These are phyloP conservation scores for Misgurnus anguillicaudatus DNA, from an alignment of 2,113 vertebrate genomes.

Conservation along the genomic window DNA sequence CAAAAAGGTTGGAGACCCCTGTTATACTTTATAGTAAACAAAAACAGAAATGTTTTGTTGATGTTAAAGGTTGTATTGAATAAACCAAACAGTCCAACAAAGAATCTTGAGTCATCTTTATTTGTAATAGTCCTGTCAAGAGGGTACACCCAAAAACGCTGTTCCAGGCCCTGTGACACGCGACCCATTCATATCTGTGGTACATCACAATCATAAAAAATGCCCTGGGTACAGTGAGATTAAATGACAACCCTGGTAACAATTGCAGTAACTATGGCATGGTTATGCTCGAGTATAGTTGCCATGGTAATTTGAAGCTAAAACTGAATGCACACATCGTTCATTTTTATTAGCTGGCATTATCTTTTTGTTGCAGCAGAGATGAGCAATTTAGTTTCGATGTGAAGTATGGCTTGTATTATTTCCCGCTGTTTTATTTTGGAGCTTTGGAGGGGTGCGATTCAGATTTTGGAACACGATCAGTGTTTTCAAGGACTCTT, in stretches of 20 bases:
- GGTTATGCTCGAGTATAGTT: not conserved
- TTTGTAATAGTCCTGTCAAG: too few relatives aligned
- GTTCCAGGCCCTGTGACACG: too few relatives aligned
- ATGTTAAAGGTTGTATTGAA: too few relatives aligned
- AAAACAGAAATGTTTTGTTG: too few relatives aligned
- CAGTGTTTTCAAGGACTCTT: conserved; percentile 8
- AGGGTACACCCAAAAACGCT: too few relatives aligned
- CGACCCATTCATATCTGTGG: not conserved
- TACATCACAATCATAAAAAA: not conserved
- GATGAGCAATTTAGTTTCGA: not conserved
- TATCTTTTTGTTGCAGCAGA: not conserved
- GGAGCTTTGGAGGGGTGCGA: not conserved
- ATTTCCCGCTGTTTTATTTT: not conserved
- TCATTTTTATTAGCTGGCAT: not conserved
- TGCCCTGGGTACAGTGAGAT: not conserved
- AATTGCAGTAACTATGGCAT: not conserved
- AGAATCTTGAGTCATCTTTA: too few relatives aligned
- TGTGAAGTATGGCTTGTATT: not conserved
- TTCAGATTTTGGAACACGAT: not conserved
- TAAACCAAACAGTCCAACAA: too few relatives aligned
- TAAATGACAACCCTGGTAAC: not conserved
- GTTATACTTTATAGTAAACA: too few relatives aligned
- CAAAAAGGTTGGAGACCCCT: too few relatives aligned
- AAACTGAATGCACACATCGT: not conserved
- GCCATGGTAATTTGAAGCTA: not conserved